Conservation (phyloP, 2,888 invertebrate species). For the Zootermopsis nevadensis region DNA sequence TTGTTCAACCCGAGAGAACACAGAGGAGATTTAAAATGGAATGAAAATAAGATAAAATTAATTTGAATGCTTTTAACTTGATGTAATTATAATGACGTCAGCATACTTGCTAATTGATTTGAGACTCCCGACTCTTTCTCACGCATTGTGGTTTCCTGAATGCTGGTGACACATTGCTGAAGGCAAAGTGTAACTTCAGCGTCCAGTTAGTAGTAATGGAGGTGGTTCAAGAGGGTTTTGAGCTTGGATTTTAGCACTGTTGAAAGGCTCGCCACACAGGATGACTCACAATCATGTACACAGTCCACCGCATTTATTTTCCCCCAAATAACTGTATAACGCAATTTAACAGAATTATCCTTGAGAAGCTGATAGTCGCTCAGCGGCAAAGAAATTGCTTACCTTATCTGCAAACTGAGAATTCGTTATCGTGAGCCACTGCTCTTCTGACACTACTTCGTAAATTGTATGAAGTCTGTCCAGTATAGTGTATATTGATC, state of each 20-base stretch:
- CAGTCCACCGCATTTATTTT: neutral
- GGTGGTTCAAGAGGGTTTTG: neutral
- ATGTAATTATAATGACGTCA: neutral
- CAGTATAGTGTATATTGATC: no score
- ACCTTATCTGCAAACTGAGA: no score
- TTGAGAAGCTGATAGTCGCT: no score
- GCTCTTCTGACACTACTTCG: no score
- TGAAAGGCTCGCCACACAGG: neutral
- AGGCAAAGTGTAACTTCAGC: neutral
- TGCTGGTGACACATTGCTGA: neutral
- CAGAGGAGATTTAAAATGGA: neutral
- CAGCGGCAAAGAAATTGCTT: no score
- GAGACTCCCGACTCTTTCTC: neutral
- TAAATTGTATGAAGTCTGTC: no score
- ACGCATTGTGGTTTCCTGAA: neutral
- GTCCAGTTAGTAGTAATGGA: slow-evolving; percentile 1
- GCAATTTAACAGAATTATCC: no score
- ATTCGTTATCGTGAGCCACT: no score
- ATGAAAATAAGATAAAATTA: neutral
- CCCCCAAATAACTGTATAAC: no score
- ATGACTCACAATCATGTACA: neutral
- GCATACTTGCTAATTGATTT: neutral
- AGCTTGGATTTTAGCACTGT: neutral
- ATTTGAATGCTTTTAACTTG: neutral
- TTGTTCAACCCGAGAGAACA: neutral